These are phyloP conservation scores for Onychostruthus taczanowskii DNA, from an alignment of 2,113 vertebrate species.

Conservation along the genomic window DNA sequence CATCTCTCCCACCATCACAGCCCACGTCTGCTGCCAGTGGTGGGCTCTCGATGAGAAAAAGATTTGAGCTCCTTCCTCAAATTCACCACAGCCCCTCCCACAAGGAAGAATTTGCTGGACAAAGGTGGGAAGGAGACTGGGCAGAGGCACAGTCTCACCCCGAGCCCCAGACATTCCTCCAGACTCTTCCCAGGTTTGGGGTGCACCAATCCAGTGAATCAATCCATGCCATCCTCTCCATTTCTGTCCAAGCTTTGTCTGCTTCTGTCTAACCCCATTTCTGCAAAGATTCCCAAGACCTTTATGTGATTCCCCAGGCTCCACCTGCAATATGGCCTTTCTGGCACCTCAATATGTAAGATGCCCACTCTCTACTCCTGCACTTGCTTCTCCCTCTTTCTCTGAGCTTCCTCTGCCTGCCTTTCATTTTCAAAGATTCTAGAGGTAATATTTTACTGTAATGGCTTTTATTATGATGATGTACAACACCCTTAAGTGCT, in stretches of 20 bases:
- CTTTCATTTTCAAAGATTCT: background rate
- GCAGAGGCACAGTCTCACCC: background rate
- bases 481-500: conserved; percentile 41
- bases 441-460: conserved; percentile 33
- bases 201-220: background rate
- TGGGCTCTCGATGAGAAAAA: background rate
- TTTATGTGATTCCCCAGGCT: background rate
- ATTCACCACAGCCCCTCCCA: background rate
- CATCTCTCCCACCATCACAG: background rate
- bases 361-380: background rate
- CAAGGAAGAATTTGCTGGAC: background rate
- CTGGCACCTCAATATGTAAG: background rate
- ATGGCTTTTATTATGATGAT: conserved; percentile 8
- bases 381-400: background rate
- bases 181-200: background rate
- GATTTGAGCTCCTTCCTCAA: background rate
- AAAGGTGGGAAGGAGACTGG: background rate
- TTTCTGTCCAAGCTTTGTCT: background rate
- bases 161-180: background rate
- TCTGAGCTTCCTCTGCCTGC: background rate
- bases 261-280: background rate
- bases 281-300: background rate
- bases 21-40: background rate
- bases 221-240: background rate
- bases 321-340: background rate